Evolutionary conservation across 2,113 vertebrate genomes (phyloP).

Genomic region (Ptychochromis oligacanthus): DNA sequence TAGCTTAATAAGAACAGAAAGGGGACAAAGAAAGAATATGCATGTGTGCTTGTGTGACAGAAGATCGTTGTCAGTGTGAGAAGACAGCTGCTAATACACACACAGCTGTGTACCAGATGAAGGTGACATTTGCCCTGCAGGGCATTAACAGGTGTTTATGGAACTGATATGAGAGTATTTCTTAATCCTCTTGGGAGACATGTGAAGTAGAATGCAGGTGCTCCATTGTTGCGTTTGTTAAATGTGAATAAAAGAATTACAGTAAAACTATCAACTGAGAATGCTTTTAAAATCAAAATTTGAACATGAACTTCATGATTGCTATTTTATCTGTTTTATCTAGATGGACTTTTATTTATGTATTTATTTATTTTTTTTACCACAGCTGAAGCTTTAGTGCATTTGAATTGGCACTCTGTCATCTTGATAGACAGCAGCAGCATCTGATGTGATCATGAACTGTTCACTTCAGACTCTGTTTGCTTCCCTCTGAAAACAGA

Average conservation of each 20-base stretch:
- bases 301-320: neutral
- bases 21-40: conserved; percentile 10
- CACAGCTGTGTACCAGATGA: conserved; percentile 51
- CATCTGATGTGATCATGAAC: conserved; percentile 49
- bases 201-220: conserved; percentile 10
- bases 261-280: neutral
- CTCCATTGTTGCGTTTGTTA: neutral
- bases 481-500: conserved; percentile 57
- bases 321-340: neutral
- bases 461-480: conserved; percentile 49
- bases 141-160: conserved; percentile 50
- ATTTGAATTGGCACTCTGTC: conserved; percentile 15
- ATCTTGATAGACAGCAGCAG: conserved; percentile 50
- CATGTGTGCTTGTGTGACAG: conserved; percentile 27
- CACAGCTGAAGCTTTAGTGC: neutral
- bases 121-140: conserved; percentile 69
- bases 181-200: conserved; percentile 35
- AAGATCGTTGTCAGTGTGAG: conserved; percentile 51
- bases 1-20: conserved; percentile 13
- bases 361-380: neutral
- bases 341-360: neutral
- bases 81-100: conserved; percentile 61
- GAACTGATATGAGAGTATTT: conserved; percentile 36
- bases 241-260: neutral
- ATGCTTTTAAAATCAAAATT: neutral